These are phyloP conservation scores for Sciurus niger DNA, from an alignment of 2,113 vertebrate species.

Conservation along the genomic window DNA sequence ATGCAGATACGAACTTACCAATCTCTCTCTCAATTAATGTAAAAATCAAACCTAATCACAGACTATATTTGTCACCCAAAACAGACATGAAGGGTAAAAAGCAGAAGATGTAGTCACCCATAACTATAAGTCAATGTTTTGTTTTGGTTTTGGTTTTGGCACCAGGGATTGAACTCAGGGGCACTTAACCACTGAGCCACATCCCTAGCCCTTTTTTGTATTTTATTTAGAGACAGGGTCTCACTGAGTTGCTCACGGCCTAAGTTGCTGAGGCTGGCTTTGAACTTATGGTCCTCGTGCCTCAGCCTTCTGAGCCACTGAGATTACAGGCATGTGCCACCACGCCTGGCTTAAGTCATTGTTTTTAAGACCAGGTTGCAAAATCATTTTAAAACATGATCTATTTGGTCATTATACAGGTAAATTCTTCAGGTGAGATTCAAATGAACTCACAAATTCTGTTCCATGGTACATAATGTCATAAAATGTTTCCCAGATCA, in stretches of 20 bases:
- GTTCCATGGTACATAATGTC: not conserved
- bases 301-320: not conserved
- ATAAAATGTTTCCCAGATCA: slow-evolving; percentile 63
- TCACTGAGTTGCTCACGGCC: not conserved
- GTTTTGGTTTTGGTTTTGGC: not conserved
- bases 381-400: slow-evolving; percentile 56
- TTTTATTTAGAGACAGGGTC: not conserved
- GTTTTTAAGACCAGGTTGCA: slow-evolving; percentile 25
- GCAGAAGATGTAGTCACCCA: slow-evolving; percentile 29
- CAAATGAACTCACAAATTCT: slow-evolving; percentile 63
- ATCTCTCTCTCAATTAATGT: slow-evolving; percentile 13
- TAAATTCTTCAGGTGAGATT: slow-evolving; percentile 64
- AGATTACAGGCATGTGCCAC: not conserved
- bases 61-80: slow-evolving; percentile 55
- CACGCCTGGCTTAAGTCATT: not conserved
- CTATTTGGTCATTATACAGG: slow-evolving; percentile 11
- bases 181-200: not conserved
- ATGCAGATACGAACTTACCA: not conserved
- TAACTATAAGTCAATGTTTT: slow-evolving; percentile 5
- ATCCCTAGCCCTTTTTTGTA: not conserved
- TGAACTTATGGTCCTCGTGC: not conserved
- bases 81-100: not conserved
- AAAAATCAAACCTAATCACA: slow-evolving; percentile 54
- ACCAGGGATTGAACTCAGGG: not conserved
- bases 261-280: not conserved